Evolutionary conservation across 2,113 vertebrate genomes (phyloP), one percentile per base, ranked within the genome.

Genomic region (Malurus elegans): DNA sequence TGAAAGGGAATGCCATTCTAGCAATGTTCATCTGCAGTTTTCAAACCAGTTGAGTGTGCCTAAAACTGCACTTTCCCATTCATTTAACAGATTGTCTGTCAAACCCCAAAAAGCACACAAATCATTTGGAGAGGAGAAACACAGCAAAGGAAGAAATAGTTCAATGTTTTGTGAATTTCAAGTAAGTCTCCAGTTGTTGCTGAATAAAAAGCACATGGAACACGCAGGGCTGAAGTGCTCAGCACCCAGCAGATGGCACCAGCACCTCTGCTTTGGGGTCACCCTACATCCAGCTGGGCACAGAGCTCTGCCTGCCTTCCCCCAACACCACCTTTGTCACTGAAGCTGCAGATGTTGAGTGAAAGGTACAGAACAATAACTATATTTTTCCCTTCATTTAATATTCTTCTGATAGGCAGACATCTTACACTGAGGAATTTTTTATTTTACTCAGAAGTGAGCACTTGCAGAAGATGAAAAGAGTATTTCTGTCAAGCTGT

Each of bases 271-370:
- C 54, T 60, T 7, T 25, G 18, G 34, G 4, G 44, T 62, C 66
- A 47, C 14, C 25, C 34, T 44, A 7, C 6, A 1, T 14, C 15
- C 40, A 0, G 9, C 48, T 47, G 53, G 3, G 14, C 5, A 1
- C 42, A 47, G 29, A 56, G 29, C 54, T 34, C 44, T 26, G 34
- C 38, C 45, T 21, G 17, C 42, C 64, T 48, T 14, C 8, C 57
- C 45, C 34, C 50, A 74, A 14, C 14, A 8, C 3, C 3, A 14
- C 8, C 28, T 85, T 19, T 71, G 57, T 5, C 23, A 42, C 34
- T 67, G 51, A 65, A 56, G 18, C 67, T 44, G 61, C 14, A 21
- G 12, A 75, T 14, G 34, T 6, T 73, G 48, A 42, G 6, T 88
- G 53, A 26, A 72, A 82, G 70, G 28, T 48, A 62, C 12, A 57